These are phyloP conservation scores for Alces alces DNA, from an alignment of 2,113 vertebrate genomes.

Conservation along the genomic window DNA sequence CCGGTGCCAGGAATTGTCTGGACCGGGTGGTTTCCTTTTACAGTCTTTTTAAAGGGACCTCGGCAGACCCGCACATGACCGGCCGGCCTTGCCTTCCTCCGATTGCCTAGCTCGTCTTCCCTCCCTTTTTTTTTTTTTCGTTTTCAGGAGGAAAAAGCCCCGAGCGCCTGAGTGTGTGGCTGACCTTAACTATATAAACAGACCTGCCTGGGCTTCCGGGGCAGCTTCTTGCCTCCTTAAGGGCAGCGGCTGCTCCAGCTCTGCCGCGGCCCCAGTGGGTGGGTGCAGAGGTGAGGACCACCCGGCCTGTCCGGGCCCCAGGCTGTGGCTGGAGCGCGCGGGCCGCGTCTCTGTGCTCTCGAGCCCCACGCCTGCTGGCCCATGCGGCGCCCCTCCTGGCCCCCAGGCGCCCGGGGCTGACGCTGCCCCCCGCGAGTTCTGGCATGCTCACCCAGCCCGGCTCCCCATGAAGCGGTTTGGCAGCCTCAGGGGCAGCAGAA, in stretches of 20 bases:
- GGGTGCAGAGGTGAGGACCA: background rate
- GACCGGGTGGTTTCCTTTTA: constrained; percentile 89
- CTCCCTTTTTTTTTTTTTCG: background rate
- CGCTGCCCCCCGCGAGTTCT: background rate
- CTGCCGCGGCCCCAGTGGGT: background rate
- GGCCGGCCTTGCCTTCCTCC: constrained; percentile 50
- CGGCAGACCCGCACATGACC: constrained; percentile 87
- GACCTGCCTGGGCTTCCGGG: background rate
- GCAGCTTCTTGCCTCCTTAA: constrained; percentile 57
- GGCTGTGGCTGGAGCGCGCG: background rate
- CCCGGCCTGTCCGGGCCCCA: background rate
- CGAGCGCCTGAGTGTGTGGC: constrained; percentile 39
- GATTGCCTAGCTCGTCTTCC: constrained; percentile 46
- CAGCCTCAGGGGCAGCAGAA: constrained; percentile 92
- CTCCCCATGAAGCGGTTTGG: constrained; percentile 94
- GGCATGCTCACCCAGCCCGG: constrained; percentile 68
- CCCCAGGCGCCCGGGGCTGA: background rate
- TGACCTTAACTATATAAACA: constrained; percentile 70
- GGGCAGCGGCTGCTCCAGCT: constrained; percentile 58
- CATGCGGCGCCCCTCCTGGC: background rate
- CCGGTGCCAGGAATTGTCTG: constrained; percentile 82
- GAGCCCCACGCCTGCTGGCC: background rate
- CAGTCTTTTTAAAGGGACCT: constrained; percentile 91
- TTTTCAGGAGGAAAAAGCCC: background rate
- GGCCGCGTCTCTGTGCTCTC: background rate